Percentiles rank a stretch among this genome's conserved stretches.
Evolutionary conservation across 2,888 invertebrate species (phyloP).

Genomic region (Nomada goodeniana): DNA sequence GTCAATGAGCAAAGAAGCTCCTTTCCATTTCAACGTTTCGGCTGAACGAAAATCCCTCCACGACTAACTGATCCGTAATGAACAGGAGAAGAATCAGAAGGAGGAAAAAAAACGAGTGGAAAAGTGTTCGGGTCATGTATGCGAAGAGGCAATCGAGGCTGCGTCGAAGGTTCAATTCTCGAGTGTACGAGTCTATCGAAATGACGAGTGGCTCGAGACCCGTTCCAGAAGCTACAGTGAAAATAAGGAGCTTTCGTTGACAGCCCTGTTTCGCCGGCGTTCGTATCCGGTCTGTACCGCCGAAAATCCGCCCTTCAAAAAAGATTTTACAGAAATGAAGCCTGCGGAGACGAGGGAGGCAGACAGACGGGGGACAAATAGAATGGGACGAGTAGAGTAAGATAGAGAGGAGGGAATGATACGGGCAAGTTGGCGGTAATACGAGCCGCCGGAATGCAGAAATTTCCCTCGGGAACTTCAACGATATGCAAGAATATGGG

Average conservation of each 20-base stretch:
- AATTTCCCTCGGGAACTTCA: constrained; percentile 58
- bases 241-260: constrained; percentile 33
- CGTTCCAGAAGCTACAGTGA: constrained; percentile 16
- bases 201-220: constrained; percentile 14
- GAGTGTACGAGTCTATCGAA: background rate
- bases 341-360: constrained; percentile 15
- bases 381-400: constrained; percentile 1
- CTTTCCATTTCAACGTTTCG: background rate
- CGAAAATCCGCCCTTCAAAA: constrained; percentile 42
- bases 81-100: background rate
- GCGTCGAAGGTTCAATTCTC: background rate
- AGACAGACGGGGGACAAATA: background rate
- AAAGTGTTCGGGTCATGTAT: background rate
- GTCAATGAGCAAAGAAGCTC: background rate
- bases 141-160: background rate
- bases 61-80: background rate
- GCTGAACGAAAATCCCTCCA: background rate
- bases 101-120: too few species aligned
- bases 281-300: constrained; percentile 22
- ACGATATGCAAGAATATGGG: constrained; percentile 60
- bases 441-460: constrained; percentile 52
- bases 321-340: constrained; percentile 55
- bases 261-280: constrained; percentile 14
- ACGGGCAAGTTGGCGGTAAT: constrained; percentile 51
- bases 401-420: constrained; percentile 16